Evolutionary conservation across 2,113 vertebrate species (phyloP), one percentile per base, ranked within the genome.

Genomic region (Silurus asotus): DNA sequence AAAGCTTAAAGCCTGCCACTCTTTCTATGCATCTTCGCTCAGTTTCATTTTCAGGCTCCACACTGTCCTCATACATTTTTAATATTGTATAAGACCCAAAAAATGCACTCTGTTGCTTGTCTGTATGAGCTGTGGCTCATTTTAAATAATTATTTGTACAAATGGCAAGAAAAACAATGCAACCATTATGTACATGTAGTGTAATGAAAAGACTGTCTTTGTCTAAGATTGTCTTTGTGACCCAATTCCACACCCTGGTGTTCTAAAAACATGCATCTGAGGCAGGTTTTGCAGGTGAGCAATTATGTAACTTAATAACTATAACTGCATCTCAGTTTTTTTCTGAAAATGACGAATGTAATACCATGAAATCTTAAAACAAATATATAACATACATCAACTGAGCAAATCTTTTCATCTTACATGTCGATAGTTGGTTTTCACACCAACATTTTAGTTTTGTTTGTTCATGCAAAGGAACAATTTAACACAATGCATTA

Each of bases 1-100:
- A 28, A 84, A 85, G 48, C 28, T 51, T 81, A 17, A 61, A 51
- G 77, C 10, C 76, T 53, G 17, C 37, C 37, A 72, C 19, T 81
- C 64, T 28, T 59, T 51, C 65, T 72, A 17, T 4, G 51, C 53
- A 83, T 56, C 15, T 8, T 45, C 8, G n/a, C 17, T 53, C 51
- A 48, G 48, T 53, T 61, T n/a, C 5, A 15, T 55, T 28, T 59
- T 56, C 13, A 61, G 55, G 28, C 56, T 61, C 48, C 28, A 25
- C 15, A 1, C 23, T 65, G 23, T 76, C 56, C 67, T 23, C 37
- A 75, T 23, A 49, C 58, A 23, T 64, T 5, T 4, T 77, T 61
- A 59, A 61, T 10, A 17, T 8, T 25, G 55, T 61, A 45, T 17
- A 20, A 53, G 8, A 65, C 48, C 5, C 49, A 67, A 55, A 55